These are phyloP conservation scores for Tetanocera ferruginea DNA, from an alignment of 2,888 invertebrate species.

Conservation along the genomic window DNA sequence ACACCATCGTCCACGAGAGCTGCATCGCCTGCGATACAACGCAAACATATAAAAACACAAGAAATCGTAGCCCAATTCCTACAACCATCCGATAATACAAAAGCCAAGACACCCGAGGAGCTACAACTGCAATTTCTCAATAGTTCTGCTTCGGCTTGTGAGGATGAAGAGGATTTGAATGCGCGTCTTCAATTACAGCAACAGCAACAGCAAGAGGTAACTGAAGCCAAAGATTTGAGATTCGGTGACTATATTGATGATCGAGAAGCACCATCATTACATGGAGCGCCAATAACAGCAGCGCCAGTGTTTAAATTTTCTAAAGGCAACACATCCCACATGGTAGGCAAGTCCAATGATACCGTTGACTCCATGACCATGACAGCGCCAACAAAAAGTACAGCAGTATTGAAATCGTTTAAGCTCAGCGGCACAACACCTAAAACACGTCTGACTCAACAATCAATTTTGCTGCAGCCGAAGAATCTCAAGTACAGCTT, in stretches of 20 bases:
- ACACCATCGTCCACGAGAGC: conserved; percentile 13
- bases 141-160: conserved; percentile 62
- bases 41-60: conserved; percentile 54
- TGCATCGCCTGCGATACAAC: conserved; percentile 14
- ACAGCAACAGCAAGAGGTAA: conserved; percentile 30
- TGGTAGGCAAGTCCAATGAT: conserved; percentile 29
- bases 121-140: conserved; percentile 61
- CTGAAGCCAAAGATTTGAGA: conserved; percentile 36
- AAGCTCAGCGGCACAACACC: conserved; percentile 1
- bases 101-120: conserved; percentile 46
- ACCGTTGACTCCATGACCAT: conserved; percentile 38
- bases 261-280: conserved; percentile 22
- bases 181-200: conserved; percentile 2
- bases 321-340: not conserved
- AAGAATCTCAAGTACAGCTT: conserved; percentile 55
- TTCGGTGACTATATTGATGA: conserved; percentile 45
- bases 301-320: not conserved
- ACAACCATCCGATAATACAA: conserved; percentile 35
- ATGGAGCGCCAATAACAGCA: conserved; percentile 12
- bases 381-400: conserved; percentile 5
- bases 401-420: not conserved
- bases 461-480: not conserved
- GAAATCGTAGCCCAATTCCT: conserved; percentile 59
- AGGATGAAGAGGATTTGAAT: conserved; percentile 55
- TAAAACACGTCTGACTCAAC: not conserved